Base-by-base conservation (phyloP, 35 echinoderm and acorn worm species). In the Ptychodera flava region DNA sequence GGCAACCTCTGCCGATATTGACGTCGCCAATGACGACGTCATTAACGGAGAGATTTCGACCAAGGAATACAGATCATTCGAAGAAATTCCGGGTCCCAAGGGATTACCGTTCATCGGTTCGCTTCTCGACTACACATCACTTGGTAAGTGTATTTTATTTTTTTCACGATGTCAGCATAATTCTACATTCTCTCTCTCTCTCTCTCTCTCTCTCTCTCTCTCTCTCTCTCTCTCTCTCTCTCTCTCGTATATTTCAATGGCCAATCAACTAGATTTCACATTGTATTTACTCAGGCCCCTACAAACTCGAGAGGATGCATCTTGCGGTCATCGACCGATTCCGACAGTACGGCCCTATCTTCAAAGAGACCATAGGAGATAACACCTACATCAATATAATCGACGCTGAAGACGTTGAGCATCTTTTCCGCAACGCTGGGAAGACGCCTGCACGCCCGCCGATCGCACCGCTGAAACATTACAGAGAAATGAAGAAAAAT, bases 271-370 rank as follows among this genome's bases (percentile, higher is more conserved):
- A n/a, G n/a, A n/a, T n/a, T n/a, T n/a, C n/a, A n/a, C n/a, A n/a
- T n/a, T n/a, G n/a, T n/a, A n/a, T n/a, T 31, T 35, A 31, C 36
- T 30, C 88, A 99, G 96, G 96, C 37, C 87, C 87, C 28, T 97
- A 94, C 82, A 91, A 77, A 29, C 77, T 94, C 36, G 89, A 97
- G 32, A 94, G 92, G 77, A 86, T 99, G 45, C 96, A 99, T 75
- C 36, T 91, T 29, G 96, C 96, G 14, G 94, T 88, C 1, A 84
- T 99, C n/a, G 96, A 99, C 86, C 86, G 95, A 85, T 99, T 99
- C 81, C 90, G 93, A 34, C 80, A 87, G 34, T 99, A 82, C 36
- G 96, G 96, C 0, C 92, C 90, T 1, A 94, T 99, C 77, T 99
- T 84, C 35, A 94, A 99, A 36, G 96, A 99, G 64, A 92, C 85